Evolutionary conservation across 2,113 vertebrate species (phyloP).

Genomic region (Rhinoderma darwinii): DNA sequence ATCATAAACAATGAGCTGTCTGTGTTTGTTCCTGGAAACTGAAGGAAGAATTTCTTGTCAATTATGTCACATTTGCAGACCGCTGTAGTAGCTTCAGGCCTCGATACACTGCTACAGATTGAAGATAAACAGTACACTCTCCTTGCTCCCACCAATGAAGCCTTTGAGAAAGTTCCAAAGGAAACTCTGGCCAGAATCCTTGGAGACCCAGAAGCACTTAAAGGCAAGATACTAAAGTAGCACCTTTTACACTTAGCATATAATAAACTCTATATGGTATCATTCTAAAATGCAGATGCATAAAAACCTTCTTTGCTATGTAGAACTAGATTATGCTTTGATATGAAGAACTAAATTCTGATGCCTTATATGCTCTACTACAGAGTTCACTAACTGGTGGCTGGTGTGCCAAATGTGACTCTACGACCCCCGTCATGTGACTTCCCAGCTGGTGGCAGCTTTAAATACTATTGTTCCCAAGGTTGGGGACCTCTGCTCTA

Average conservation of each 20-base stretch:
- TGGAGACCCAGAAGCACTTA: slow-evolving; percentile 90
- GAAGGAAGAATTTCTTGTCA: background rate
- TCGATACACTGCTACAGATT: slow-evolving; percentile 81
- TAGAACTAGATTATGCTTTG: background rate
- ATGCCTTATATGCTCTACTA: background rate
- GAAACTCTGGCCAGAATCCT: slow-evolving; percentile 90
- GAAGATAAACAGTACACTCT: slow-evolving; percentile 87
- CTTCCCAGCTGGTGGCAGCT: too few relatives aligned
- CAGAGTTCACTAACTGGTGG: background rate
- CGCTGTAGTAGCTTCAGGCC: slow-evolving; percentile 88
- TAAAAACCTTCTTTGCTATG: background rate
- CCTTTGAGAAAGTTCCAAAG: slow-evolving; percentile 91
- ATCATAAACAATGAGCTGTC: background rate
- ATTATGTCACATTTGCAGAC: slow-evolving; percentile 70
- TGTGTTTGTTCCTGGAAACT: background rate
- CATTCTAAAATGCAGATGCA: background rate
- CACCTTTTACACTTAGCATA: background rate
- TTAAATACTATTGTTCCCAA: too few relatives aligned
- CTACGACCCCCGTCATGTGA: too few relatives aligned
- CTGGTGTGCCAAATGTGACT: too few relatives aligned
- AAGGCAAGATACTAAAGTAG: slow-evolving; percentile 72
- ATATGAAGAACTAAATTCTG: background rate
- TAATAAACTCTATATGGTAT: background rate
- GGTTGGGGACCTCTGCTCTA: too few relatives aligned
- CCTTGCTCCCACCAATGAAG: slow-evolving; percentile 94